A percentile compares a stretch with the other conserved stretches of the same genome.
Evolutionary conservation across 2,888 invertebrate species (phyloP).

Genomic region (Leptogaster cylindrica): DNA sequence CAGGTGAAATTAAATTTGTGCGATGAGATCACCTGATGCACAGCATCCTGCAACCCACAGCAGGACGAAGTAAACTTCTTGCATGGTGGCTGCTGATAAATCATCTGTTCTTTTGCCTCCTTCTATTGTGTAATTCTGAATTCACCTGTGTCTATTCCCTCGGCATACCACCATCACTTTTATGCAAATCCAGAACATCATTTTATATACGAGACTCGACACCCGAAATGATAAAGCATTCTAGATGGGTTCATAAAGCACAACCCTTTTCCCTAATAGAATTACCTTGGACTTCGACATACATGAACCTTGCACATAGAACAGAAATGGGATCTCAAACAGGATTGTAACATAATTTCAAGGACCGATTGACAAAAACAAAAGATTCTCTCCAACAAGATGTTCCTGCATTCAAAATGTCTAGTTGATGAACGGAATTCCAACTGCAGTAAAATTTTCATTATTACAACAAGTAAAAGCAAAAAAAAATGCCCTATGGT

Average conservation of each 20-base stretch:
- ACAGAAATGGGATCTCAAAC: conserved; percentile 3
- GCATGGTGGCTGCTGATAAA: background rate
- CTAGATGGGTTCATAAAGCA: background rate
- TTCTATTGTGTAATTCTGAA: background rate
- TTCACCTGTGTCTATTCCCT: background rate
- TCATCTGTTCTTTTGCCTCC: background rate
- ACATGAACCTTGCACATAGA: background rate
- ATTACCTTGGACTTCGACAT: conserved; percentile 12
- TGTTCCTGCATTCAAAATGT: conserved; percentile 17
- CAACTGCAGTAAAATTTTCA: too few species aligned
- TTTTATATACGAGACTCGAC: conserved; percentile 34
- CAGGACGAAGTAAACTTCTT: background rate
- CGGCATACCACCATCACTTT: conserved; percentile 1
- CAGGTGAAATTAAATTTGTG: conserved; percentile 24
- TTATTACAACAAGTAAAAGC: too few species aligned
- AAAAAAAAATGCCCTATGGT: too few species aligned
- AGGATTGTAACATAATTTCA: conserved; percentile 31
- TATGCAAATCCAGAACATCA: conserved; percentile 35
- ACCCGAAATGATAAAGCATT: conserved; percentile 33
- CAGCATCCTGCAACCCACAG: background rate
- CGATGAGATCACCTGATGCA: conserved; percentile 6
- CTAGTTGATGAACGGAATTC: too few species aligned
- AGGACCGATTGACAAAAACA: conserved; percentile 34
- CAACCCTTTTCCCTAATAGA: conserved; percentile 22
- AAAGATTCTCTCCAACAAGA: conserved; percentile 17